Evolutionary conservation across 2,888 invertebrate genomes (phyloP).

Genomic region (Lochmaea capreae): DNA sequence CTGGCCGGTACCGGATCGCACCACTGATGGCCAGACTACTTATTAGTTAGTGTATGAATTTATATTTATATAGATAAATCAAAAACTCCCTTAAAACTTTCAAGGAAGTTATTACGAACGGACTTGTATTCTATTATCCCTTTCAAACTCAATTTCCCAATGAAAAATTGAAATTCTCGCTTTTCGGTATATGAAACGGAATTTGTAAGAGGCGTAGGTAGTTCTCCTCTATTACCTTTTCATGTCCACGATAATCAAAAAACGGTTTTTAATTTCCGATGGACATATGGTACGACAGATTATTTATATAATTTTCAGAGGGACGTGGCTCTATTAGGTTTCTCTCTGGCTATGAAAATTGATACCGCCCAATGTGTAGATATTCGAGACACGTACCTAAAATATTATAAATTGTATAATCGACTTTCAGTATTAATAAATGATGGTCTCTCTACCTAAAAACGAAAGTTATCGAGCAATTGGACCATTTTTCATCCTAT

Average conservation of each 20-base stretch:
- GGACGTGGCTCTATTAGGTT: slow-evolving; percentile 4
- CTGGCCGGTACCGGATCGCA: no score
- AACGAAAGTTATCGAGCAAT: no score
- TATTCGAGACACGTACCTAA: background rate
- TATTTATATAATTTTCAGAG: background rate
- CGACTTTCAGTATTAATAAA: no score
- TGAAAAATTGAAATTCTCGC: background rate
- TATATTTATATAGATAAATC: no score
- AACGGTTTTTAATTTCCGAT: background rate
- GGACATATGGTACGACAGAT: background rate
- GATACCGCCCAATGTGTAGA: background rate
- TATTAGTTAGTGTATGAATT: no score
- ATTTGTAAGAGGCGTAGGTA: background rate
- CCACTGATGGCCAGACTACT: no score
- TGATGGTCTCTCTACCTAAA: no score
- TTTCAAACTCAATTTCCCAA: background rate
- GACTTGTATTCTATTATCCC: background rate
- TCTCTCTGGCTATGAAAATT: background rate
- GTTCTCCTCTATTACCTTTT: background rate
- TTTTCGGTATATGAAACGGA: background rate
- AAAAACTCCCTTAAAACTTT: no score
- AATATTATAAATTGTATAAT: no score
- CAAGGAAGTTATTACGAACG: no score
- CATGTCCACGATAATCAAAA: background rate
- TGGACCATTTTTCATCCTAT: no score